These are phyloP conservation scores for Nymphalis polychloros DNA, from an alignment of 2,888 invertebrate genomes.

Conservation along the genomic window DNA sequence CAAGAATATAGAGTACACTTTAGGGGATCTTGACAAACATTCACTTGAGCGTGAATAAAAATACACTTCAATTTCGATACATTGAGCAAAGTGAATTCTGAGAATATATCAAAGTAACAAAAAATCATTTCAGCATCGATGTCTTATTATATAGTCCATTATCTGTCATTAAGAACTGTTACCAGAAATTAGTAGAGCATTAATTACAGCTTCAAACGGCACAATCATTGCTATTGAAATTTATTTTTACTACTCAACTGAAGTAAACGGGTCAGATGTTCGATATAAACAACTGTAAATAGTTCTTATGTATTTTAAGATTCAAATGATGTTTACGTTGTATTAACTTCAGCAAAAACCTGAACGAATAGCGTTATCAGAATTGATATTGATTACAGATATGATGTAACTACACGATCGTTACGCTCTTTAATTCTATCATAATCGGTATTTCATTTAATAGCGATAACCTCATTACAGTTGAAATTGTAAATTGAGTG, in stretches of 20 bases:
- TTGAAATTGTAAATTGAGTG: not conserved
- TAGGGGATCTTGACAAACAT: not conserved
- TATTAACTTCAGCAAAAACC: not conserved
- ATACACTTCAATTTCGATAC: constrained; percentile 1
- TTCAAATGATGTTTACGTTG: not conserved
- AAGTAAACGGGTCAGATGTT: constrained; percentile 18
- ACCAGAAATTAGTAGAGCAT: constrained; percentile 24
- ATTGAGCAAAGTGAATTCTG: not conserved
- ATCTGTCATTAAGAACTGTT: constrained; percentile 19
- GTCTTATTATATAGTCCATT: constrained; percentile 12
- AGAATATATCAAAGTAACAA: not conserved
- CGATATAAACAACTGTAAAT: constrained; percentile 12
- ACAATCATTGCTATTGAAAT: not conserved
- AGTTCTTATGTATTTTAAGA: constrained; percentile 13
- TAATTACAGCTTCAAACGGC: constrained; percentile 13
- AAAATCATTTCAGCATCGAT: not conserved
- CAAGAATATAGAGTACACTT: not conserved
- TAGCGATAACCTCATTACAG: constrained; percentile 2
- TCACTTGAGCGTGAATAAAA: constrained; percentile 8
- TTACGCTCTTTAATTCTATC: constrained; percentile 3
- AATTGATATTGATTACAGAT: not conserved
- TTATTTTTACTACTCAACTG: not conserved
- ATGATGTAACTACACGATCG: constrained; percentile 3
- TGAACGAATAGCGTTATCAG: not conserved
- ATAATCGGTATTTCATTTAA: constrained; percentile 1